phyloP scores from a whole-genome alignment of 2,888 invertebrate species.

The Xylophagus ater region DNA sequence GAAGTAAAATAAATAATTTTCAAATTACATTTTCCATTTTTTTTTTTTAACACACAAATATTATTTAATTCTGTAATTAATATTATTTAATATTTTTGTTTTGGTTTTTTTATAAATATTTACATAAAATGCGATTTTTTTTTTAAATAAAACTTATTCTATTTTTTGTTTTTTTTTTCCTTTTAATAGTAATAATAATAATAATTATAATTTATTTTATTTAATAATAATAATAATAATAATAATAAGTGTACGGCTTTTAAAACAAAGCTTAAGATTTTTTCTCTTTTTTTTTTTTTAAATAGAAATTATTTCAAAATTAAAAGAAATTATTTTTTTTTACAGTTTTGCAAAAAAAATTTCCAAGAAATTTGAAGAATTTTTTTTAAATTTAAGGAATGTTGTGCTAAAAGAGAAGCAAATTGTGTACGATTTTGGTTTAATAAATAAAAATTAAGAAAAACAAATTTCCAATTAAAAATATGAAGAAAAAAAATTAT shows the following conservation, averaged over 20 bases:
- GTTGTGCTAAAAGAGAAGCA: no score
- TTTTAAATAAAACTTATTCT: constrained; percentile 8
- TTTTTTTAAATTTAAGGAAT: no score
- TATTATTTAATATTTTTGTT: constrained; percentile 7
- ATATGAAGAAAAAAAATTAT: no score
- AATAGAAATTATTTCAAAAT: not conserved
- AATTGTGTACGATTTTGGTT: no score
- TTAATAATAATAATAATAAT: no score
- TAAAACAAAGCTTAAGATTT: constrained; percentile 15
- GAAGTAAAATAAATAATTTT: not conserved
- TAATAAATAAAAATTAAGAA: no score
- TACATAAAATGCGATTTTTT: constrained; percentile 7
- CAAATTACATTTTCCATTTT: not conserved
- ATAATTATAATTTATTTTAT: constrained; percentile 2
- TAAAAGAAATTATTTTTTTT: not conserved
- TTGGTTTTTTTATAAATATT: constrained; percentile 8
- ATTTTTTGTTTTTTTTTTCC: constrained; percentile 3
- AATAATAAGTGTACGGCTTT: constrained; percentile 12
- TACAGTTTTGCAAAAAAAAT: no score
- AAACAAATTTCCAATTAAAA: no score
- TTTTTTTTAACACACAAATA: not conserved
- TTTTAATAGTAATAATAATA: not conserved
- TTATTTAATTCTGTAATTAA: no score
- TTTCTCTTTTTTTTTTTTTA: not conserved
- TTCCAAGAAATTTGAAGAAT: no score